Conservation (phyloP, 2,797 vertebrate genomes). For the Todus mexicanus region DNA sequence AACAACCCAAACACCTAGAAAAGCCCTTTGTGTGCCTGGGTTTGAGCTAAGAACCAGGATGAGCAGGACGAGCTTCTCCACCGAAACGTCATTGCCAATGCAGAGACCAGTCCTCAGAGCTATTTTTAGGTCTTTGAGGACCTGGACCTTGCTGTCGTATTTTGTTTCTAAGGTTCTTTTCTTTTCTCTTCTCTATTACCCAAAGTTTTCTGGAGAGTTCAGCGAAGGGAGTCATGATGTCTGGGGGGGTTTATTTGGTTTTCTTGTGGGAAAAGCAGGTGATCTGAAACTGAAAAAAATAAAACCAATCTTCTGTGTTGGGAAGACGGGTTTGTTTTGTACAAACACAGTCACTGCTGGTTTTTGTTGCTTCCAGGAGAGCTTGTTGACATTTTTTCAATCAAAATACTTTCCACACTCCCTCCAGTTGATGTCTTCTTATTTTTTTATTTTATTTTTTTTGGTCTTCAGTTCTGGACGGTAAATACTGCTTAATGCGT, state of each 20-base stretch:
- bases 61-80: neutral
- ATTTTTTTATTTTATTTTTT: too few relatives aligned
- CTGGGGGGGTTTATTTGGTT: neutral
- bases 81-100: accelerated
- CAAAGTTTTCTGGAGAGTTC: neutral
- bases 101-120: neutral
- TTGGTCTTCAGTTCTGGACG: neutral
- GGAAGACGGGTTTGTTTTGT: neutral
- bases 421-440: neutral
- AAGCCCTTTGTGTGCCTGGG: neutral
- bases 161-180: neutral
- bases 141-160: neutral
- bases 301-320: neutral
- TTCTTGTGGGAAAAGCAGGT: neutral
- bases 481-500: neutral
- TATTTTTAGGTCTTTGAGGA: neutral
- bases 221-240: accelerated
- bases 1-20: neutral
- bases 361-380: constrained; percentile 9
- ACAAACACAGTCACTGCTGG: neutral
- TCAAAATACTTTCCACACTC: constrained; percentile 5
- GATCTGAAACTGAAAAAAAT: neutral
- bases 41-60: neutral
- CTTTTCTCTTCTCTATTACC: neutral
- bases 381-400: constrained; percentile 32